phyloP scores from a whole-genome alignment of 2,888 invertebrate species.

The Cremastinae sp. region DNA sequence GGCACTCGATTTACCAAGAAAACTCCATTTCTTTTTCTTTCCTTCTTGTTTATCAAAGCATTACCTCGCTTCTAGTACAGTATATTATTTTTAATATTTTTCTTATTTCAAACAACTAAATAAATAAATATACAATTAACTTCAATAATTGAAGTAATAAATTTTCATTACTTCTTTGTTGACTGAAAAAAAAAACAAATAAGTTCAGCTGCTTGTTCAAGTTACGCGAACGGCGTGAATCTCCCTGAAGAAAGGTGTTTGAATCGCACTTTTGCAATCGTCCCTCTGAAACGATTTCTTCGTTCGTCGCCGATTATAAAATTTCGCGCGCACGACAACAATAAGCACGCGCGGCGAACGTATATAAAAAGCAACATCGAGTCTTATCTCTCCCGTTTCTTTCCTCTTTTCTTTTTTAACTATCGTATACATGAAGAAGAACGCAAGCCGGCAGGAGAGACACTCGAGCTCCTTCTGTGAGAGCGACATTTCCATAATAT shows the following conservation, averaged over 20 bases:
- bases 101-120: no score
- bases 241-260: constrained; percentile 22
- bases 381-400: not conserved
- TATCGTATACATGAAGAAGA: constrained; percentile 26
- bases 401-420: constrained; percentile 10
- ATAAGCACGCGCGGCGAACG: constrained; percentile 41
- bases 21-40: no score
- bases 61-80: no score
- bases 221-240: no score
- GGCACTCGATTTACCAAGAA: no score
- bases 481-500: constrained; percentile 78
- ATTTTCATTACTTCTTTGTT: no score
- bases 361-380: constrained; percentile 37
- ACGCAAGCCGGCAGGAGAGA: constrained; percentile 10
- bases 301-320: constrained; percentile 36
- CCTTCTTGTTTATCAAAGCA: no score
- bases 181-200: no score
- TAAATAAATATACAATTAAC: no score
- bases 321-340: constrained; percentile 48
- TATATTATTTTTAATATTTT: not conserved
- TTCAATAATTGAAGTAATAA: no score
- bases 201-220: no score
- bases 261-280: constrained; percentile 30
- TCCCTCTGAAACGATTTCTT: constrained; percentile 9
- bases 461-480: constrained; percentile 35